Percentiles rank a stretch among this genome's conserved stretches.
Conservation (phyloP, 2,888 invertebrate genomes). For the Troilus luridus region DNA sequence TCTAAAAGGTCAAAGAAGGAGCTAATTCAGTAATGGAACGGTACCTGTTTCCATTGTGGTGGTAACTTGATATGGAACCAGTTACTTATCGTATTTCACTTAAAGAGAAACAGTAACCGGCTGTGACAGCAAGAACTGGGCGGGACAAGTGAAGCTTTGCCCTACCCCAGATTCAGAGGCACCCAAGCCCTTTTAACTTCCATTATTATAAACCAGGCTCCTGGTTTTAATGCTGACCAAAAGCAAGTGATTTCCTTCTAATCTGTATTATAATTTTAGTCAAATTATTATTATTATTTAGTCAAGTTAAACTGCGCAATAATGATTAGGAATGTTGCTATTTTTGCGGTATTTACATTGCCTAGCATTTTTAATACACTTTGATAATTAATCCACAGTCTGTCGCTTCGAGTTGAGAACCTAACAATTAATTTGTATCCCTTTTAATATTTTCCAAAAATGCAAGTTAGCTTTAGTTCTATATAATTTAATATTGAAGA, state of each 20-base stretch:
- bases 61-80: slow-evolving; percentile 1
- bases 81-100: slow-evolving; percentile 42
- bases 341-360: too few species aligned
- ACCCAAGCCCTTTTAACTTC: slow-evolving; percentile 44
- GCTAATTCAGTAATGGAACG: not conserved
- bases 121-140: slow-evolving; percentile 30
- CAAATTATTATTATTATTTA: too few species aligned
- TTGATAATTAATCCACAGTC: too few species aligned
- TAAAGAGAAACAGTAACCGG: slow-evolving; percentile 18
- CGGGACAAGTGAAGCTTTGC: slow-evolving; percentile 28
- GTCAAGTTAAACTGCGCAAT: too few species aligned
- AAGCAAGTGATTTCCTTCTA: not conserved
- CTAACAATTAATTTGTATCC: too few species aligned
- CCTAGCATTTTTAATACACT: too few species aligned
- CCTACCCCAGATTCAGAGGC: slow-evolving; percentile 20
- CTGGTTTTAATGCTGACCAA: not conserved
- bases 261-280: not conserved
- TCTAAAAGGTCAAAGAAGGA: not conserved
- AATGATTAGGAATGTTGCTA: too few species aligned
- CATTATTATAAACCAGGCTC: slow-evolving; percentile 32
- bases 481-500: too few species aligned
- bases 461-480: too few species aligned
- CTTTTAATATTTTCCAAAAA: too few species aligned
- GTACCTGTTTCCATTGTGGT: slow-evolving; percentile 21
- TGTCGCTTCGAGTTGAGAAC: too few species aligned